A percentile compares a stretch with the other conserved stretches of the same genome.
Conservation (phyloP, 2,797 vertebrate species). For the Myoxocephalus aenaeus region DNA sequence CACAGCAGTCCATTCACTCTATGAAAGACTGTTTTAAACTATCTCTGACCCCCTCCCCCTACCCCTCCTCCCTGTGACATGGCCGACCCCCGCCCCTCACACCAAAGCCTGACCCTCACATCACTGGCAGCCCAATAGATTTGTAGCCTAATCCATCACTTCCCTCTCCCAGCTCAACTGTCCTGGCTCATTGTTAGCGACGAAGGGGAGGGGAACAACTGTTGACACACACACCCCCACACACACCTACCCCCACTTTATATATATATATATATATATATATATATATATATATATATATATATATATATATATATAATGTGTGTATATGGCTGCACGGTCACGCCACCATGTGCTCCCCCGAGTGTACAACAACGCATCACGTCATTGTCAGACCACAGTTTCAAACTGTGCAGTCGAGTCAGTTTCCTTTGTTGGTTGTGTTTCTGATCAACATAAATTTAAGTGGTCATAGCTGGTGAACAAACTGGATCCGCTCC, state of each 20-base stretch:
- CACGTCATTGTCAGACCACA: constrained; percentile 61
- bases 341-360: constrained; percentile 1
- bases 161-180: constrained; percentile 74
- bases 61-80: constrained; percentile 63
- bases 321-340: constrained; percentile 1
- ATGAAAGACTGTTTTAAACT: constrained; percentile 69
- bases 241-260: constrained; percentile 14
- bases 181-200: constrained; percentile 75
- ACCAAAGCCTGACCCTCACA: constrained; percentile 68
- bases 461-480: constrained; percentile 34
- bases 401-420: constrained; percentile 38
- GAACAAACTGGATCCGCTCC: constrained; percentile 17
- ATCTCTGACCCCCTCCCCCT: constrained; percentile 48
- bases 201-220: constrained; percentile 61
- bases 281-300: constrained; percentile 20
- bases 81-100: constrained; percentile 37
- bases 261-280: constrained; percentile 18
- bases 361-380: constrained; percentile 68
- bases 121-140: constrained; percentile 75
- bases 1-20: constrained; percentile 50
- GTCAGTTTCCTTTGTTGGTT: neutral
- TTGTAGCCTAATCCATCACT: constrained; percentile 81
- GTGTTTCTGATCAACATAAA: constrained; percentile 29
- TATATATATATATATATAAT: constrained; percentile 9
- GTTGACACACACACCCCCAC: constrained; percentile 47